Evolutionary conservation across 2,797 vertebrate genomes (phyloP), one percentile per base, ranked within the genome.

Genomic region (Cyprinella venusta): DNA sequence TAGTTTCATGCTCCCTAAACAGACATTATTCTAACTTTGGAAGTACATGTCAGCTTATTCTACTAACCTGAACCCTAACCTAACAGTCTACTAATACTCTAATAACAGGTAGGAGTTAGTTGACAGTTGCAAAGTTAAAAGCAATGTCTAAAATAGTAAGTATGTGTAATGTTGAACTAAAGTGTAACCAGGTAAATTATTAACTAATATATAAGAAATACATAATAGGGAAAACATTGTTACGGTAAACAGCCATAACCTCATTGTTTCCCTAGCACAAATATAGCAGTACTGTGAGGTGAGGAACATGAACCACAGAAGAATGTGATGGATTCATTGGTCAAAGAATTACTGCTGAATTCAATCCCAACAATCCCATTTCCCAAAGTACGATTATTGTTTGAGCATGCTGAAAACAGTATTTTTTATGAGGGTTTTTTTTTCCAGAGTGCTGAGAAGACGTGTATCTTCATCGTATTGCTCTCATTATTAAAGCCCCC

Each of bases 401-500:
- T 76, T 38, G 5, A 68, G 18, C 8, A 36, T 54, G 30, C 74
- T 40, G 71, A 26, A 54, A 30, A 38, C 38, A 59, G 63, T 33
- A 7, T 7, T 6, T 77, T 64, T 64, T 40, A 2, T 24, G 78
- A 71, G 42, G 65, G 65, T 77, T 64, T 24, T 64, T 50, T 56
- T 8, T n/a, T n/a, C n/a, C 12, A 38, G 42, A 52, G 54, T 52
- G 65, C 18, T 4, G 52, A 26, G 50, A 45, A 68, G 54, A 33
- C 64, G 56, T 80, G 82, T 59, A 67, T 87, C 82, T 76, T 61
- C 76, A 61, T 26, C 50, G 74, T 77, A 68, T 79, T 82, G 82
- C 76, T 82, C 52, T 76, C 81, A 85, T 86, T 88, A 86, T 63
- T 6, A 65, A 65, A 21, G 8, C 63, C 48, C 80, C 83, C 76